Evolutionary conservation across 2,888 invertebrate genomes (phyloP), one percentile per base, ranked within the genome.

Genomic region (Hybos culiciformis): DNA sequence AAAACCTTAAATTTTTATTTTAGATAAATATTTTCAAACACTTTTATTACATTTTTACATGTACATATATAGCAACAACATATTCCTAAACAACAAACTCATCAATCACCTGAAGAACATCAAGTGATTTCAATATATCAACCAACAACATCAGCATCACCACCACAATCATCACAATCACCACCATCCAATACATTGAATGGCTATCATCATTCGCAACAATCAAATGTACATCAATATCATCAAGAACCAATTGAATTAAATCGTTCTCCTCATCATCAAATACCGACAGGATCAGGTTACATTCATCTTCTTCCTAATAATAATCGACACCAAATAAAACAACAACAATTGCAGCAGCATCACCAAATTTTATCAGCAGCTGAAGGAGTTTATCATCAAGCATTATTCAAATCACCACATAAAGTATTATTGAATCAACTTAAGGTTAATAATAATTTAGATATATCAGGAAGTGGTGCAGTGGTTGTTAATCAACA

Each of bases 81-180:
- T 14, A 46, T 47, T 17, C 37, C 34, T 12, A 41, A 37, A 41
- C 50, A 46, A 15, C 44, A 46, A 17, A n/a, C 32, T n/a, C 40
- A 19, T 21, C 21, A 39, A 37, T 41, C 54, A 39, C 52, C 52
- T 29, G 29, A 56, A 31, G 51, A 56, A 39, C 60, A 60, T 50
- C 63, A 62, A 50, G 50, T 57, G 8, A 50, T 60, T 47, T 50
- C 47, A 37, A 53, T 51, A 45, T 55, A 51, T 48, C 48, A 48
- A 2, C 50, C 47, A 1, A 44, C 42, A 3, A 46, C 46, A 2
- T 48, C 37, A 36, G 53, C 51, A 23, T 56, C 51, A 34, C 60
- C 48, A 43, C 41, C 51, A 55, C 21, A 46, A 51, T 15, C 53
- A 55, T 26, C 47, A 46, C 12, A 44, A 46, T 23, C 38, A 46